Base-by-base conservation (phyloP, 2,888 invertebrate species). In the Lasioglossum figueresi region DNA sequence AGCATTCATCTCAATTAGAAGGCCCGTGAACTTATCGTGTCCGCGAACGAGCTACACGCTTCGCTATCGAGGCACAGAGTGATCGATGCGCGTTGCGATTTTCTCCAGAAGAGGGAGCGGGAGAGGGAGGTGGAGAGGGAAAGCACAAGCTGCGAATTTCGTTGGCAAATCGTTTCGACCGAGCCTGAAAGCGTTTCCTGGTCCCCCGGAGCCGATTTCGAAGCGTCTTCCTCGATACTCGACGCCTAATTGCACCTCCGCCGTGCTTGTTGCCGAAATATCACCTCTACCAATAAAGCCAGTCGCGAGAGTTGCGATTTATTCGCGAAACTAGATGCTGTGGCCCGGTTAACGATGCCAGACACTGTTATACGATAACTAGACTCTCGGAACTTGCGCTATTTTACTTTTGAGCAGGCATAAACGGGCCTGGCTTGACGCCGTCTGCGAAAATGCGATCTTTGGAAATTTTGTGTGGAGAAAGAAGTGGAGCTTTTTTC, bases 1-100 rank as follows among this genome's bases (percentile, higher is more conserved):
- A 59, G 63, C 87, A 86, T 87, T 87, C 86, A 77, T 87, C 87
- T 87, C 86, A 86, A 87, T 87, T 87, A 87, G 80, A 78, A 71
- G 80, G 79, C 31, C 63, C 74, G 76, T 77, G 76, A 82, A 82
- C 78, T 82, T 82, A 86, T 79, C 86, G 76, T 79, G 81, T 79
- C 76, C 48, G 27, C 43, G 45, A 12, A 34, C 31, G 19, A 43
- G 27, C 34, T 23, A 59, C 80, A 70, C 71, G 71, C 75, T 79
- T 80, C 81, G 19, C 75, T 79, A 80, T 85, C 85, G 85, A 79
- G 76, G 56, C 72, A 27, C 48, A 31, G 82, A 70, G 76, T 85
- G 84, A 85, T 85, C 70, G 84, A 84, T 84, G 84, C 84, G 45
- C 66, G 10, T 16, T 34, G 68, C 68, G 68, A 68, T 68, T 68